A percentile compares a stretch with the other conserved stretches of the same genome.
Conservation (phyloP, 2,113 vertebrate genomes). For the Corydoras sp. region DNA sequence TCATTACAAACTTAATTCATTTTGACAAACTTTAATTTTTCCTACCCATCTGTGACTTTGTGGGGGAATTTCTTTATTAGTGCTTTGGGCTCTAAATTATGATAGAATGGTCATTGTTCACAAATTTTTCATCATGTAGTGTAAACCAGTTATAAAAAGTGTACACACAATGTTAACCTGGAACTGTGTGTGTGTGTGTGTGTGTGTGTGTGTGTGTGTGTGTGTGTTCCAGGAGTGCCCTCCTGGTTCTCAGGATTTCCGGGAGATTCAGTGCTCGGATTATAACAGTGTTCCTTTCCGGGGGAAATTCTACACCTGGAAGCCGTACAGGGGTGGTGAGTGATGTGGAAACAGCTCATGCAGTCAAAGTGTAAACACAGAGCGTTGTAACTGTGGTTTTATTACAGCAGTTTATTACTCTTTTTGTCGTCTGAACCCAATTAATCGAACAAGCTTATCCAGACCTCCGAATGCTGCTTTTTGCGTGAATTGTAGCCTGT, state of each 20-base stretch:
- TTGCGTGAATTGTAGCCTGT: too few relatives aligned
- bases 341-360: neutral
- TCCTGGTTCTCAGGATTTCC: conserved; percentile 83
- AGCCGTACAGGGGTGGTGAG: conserved; percentile 90
- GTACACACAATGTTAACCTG: neutral
- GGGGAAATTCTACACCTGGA: conserved; percentile 97
- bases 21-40: too few relatives aligned
- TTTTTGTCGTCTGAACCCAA: neutral
- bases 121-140: too few relatives aligned
- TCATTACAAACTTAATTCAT: too few relatives aligned
- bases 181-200: conserved; percentile 23
- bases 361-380: neutral
- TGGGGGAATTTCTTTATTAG: too few relatives aligned
- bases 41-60: too few relatives aligned
- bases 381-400: neutral
- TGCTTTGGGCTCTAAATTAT: too few relatives aligned
- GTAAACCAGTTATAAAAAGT: too few relatives aligned
- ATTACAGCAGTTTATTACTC: neutral
- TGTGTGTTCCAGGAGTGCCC: conserved; percentile 78
- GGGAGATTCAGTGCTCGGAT: conserved; percentile 88
- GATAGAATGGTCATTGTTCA: too few relatives aligned
- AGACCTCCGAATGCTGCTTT: too few relatives aligned
- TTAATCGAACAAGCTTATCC: too few relatives aligned
- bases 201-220: conserved; percentile 25
- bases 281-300: conserved; percentile 90